These are phyloP conservation scores for Trichopoda pennipes DNA, from an alignment of 2,888 invertebrate genomes.

Conservation along the genomic window DNA sequence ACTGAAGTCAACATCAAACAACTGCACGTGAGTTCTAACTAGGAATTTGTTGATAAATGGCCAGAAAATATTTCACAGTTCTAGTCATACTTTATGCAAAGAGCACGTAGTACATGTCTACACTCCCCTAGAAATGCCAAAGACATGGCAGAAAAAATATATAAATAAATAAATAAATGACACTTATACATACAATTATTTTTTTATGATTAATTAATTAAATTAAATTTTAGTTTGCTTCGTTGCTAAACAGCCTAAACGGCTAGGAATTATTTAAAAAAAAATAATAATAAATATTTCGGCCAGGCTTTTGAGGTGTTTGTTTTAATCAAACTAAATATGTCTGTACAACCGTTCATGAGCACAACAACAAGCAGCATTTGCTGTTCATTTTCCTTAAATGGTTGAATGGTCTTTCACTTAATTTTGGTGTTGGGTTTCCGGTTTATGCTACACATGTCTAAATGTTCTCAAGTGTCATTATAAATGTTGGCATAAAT, in stretches of 20 bases:
- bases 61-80: constrained; percentile 46
- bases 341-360: not conserved
- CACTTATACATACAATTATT: constrained; percentile 1
- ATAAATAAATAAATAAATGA: not conserved
- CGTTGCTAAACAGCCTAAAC: not conserved
- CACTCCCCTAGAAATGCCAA: not conserved
- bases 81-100: not conserved
- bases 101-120: not conserved
- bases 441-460: constrained; percentile 54
- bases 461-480: constrained; percentile 10
- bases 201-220: constrained; percentile 46
- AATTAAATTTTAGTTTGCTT: not conserved
- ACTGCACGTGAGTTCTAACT: constrained; percentile 21
- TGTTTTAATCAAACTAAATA: not conserved
- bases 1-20: constrained; percentile 31
- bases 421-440: constrained; percentile 54
- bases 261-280: not conserved
- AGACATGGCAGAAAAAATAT: not conserved
- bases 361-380: not conserved
- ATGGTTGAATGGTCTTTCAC: constrained; percentile 41
- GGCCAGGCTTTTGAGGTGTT: constrained; percentile 1
- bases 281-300: not conserved
- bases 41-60: constrained; percentile 42
- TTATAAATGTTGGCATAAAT: constrained; percentile 37
- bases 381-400: constrained; percentile 44